Evolutionary conservation across 1,140 invertebrate species (phyloP).

Genomic region (Meloidogyne exigua): DNA sequence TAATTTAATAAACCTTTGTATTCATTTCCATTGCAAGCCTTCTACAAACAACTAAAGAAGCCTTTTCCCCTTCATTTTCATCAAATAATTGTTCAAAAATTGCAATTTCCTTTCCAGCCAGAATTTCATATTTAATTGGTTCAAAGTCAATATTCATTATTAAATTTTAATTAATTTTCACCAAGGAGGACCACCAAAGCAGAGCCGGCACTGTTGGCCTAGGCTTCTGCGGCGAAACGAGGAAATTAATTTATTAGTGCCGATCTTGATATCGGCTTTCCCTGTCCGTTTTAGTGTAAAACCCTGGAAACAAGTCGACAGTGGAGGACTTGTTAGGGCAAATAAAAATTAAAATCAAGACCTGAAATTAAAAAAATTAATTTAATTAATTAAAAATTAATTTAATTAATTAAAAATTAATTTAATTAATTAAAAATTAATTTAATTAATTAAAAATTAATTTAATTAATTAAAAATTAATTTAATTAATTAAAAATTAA

Average conservation of each 20-base stretch:
- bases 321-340: conserved; percentile 1
- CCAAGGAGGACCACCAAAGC: not conserved
- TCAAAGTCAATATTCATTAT: not conserved
- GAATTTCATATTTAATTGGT: not conserved
- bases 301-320: not conserved
- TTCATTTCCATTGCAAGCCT: not conserved
- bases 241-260: not conserved
- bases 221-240: not conserved
- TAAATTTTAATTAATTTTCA: not conserved
- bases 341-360: not conserved
- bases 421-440: too few species aligned
- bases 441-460: too few species aligned
- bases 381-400: not conserved
- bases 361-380: not conserved
- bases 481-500: too few species aligned
- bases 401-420: too few species aligned
- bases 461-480: too few species aligned
- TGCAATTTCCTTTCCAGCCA: not conserved
- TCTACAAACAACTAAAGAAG: not conserved
- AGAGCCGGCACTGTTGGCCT: not conserved
- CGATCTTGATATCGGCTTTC: not conserved
- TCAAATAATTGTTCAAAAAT: not conserved
- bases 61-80: not conserved
- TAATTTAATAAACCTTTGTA: not conserved
- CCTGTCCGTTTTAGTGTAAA: not conserved